These are phyloP conservation scores for Limnephilus lunatus DNA, from an alignment of 2,888 invertebrate genomes.

Conservation along the genomic window DNA sequence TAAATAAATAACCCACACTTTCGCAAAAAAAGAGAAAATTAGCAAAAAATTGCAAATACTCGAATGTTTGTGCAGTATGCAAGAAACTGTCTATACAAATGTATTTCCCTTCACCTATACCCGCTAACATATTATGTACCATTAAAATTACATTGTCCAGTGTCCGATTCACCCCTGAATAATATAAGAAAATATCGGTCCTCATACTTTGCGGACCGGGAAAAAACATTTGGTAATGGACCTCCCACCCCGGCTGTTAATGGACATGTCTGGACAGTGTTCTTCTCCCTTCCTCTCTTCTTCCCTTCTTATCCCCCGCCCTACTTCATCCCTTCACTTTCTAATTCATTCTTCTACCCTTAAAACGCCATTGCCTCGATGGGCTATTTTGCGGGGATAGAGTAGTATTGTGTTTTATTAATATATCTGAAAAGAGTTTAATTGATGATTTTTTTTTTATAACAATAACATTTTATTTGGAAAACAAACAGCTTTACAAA, in stretches of 20 bases:
- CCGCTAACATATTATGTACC: not conserved
- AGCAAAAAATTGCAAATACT: too few species aligned
- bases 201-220: slow-evolving; percentile 53
- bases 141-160: not conserved
- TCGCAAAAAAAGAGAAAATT: too few species aligned
- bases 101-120: not conserved
- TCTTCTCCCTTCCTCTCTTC: slow-evolving; percentile 47
- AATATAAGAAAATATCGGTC: slow-evolving; percentile 42
- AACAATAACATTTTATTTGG: too few species aligned
- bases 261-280: slow-evolving; percentile 65
- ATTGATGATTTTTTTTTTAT: too few species aligned
- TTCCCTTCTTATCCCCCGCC: not conserved
- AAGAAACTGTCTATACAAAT: too few species aligned
- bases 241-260: slow-evolving; percentile 54
- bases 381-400: not conserved
- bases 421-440: not conserved
- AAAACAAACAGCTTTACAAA: too few species aligned
- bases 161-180: slow-evolving; percentile 19
- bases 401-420: not conserved
- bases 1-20: too few species aligned
- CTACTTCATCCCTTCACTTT: slow-evolving; percentile 41
- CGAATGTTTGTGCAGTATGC: too few species aligned
- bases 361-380: slow-evolving; percentile 14
- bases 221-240: slow-evolving; percentile 63
- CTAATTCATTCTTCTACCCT: slow-evolving; percentile 50